Evolutionary conservation across 2,113 vertebrate species (phyloP), one percentile per base, ranked within the genome.

Genomic region (Mohoua ochrocephala): DNA sequence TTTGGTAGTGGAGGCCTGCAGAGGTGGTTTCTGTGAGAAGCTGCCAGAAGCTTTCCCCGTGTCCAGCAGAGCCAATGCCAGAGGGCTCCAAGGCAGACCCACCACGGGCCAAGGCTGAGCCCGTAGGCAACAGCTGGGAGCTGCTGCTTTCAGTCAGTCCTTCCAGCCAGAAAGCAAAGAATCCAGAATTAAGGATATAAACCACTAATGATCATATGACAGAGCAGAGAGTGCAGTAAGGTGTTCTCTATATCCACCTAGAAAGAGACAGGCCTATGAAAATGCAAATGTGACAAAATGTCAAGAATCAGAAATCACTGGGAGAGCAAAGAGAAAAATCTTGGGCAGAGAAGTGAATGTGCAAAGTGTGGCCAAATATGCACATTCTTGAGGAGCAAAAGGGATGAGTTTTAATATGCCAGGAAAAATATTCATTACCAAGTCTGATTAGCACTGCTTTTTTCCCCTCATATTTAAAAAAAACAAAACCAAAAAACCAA

Each of bases 41-140:
- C 63, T 68, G 33, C 63, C 45, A 60, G 60, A 49, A 79, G 68
- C 67, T 21, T n/a, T 69, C 52, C 41, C 37, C 0, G 0, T 13
- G 45, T 49, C 1, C 1, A 0, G 11, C 0, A 42, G 26, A 56
- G 42, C 10, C 18, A 18, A 10, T 10, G 20, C 8, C 73, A 45
- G n/a, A 0, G 0, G 4, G 17, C 61, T 74, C 35, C 68, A 28
- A 60, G 37, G 52, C 2, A 8, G 67, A 63, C 10, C 18, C 11
- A 1, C 9, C 3, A 0, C 35, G 19, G 35, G 53, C 53, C 63
- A 69, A 33, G 63, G 45, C 22, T 45, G 39, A 77, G 84, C 54
- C 39, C 39, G 23, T 7, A 8, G 45, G 45, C 45, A 52, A 13
- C 31, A 63, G 16, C 37, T 78, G 27, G 20, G 21, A 87, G 49